These are phyloP conservation scores for Cryptophagus acutangulus DNA, from an alignment of 2,888 invertebrate species.

Conservation along the genomic window DNA sequence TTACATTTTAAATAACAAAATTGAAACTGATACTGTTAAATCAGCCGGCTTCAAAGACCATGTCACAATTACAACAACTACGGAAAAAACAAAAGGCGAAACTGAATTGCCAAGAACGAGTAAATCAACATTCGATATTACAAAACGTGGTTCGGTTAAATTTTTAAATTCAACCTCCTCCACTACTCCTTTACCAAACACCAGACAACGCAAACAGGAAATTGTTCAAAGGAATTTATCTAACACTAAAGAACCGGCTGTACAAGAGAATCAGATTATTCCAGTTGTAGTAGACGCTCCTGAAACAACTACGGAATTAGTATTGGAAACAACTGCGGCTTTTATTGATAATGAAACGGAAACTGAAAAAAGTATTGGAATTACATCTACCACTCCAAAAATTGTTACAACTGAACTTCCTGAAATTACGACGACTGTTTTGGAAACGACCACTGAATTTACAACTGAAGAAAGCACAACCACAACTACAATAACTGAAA, in stretches of 20 bases:
- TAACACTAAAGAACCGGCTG: slow-evolving; percentile 19
- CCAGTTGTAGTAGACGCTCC: slow-evolving; percentile 31
- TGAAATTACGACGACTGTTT: slow-evolving; percentile 12
- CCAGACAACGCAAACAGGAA: no score
- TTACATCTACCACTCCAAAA: slow-evolving; percentile 12
- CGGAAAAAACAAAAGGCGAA: slow-evolving; percentile 19
- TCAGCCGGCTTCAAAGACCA: slow-evolving; percentile 19
- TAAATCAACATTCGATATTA: slow-evolving; percentile 9
- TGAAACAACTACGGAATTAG: slow-evolving; percentile 32
- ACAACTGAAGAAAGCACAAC: slow-evolving; percentile 41
- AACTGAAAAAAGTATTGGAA: no score
- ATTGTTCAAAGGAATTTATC: no score
- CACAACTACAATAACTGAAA: slow-evolving; percentile 31
- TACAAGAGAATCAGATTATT: slow-evolving; percentile 40
- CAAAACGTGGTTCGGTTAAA: slow-evolving; percentile 20
- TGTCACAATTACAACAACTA: no score
- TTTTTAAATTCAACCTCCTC: slow-evolving; percentile 27
- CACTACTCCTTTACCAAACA: slow-evolving; percentile 51
- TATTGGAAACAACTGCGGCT: slow-evolving; percentile 16
- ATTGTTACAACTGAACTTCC: slow-evolving; percentile 10
- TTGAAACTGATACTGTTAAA: slow-evolving; percentile 37
- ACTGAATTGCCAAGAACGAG: slow-evolving; percentile 8
- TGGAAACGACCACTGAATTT: slow-evolving; percentile 5
- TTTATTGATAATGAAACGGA: not conserved
- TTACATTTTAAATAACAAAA: slow-evolving; percentile 40